Conservation (phyloP, 2,888 invertebrate species). For the Zaprionus bogoriensis region DNA sequence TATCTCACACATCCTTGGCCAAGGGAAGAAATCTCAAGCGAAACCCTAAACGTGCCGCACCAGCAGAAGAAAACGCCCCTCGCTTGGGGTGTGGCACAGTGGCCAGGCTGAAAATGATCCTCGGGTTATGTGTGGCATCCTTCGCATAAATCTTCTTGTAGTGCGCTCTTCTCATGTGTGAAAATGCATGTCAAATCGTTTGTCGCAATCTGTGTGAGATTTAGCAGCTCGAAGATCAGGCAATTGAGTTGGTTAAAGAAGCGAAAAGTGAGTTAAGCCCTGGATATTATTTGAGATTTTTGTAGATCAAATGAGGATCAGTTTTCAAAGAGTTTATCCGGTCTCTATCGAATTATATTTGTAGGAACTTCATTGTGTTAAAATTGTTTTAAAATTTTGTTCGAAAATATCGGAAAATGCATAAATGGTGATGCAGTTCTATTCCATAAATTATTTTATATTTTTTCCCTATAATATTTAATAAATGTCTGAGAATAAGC, state of each 20-base stretch:
- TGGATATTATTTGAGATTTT: too few relatives aligned
- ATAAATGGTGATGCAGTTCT: too few relatives aligned
- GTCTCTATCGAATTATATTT: too few relatives aligned
- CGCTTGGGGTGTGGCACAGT: conserved; percentile 56
- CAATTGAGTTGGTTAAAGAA: not conserved
- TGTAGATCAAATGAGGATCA: too few relatives aligned
- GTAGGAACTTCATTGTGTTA: too few relatives aligned
- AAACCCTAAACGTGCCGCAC: conserved; percentile 70
- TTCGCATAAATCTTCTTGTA: conserved; percentile 17
- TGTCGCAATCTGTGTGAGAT: conserved; percentile 23
- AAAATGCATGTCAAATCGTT: conserved; percentile 21
- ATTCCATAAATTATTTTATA: too few relatives aligned
- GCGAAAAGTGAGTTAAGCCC: too few relatives aligned
- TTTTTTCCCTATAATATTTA: too few relatives aligned
- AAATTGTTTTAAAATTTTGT: too few relatives aligned
- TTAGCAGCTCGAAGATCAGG: conserved; percentile 31
- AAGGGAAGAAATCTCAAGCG: conserved; percentile 42
- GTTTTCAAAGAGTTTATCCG: too few relatives aligned
- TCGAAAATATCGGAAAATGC: too few relatives aligned
- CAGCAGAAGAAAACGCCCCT: not conserved
- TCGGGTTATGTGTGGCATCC: not conserved
- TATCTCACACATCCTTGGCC: conserved; percentile 30
- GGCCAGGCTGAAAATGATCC: conserved; percentile 36
- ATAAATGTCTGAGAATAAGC: not conserved
- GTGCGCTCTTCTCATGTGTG: conserved; percentile 37